Percentiles rank a stretch among this genome's conserved stretches.
Conservation (phyloP, 2,113 vertebrate species). For the Acrocephalus kingi region DNA sequence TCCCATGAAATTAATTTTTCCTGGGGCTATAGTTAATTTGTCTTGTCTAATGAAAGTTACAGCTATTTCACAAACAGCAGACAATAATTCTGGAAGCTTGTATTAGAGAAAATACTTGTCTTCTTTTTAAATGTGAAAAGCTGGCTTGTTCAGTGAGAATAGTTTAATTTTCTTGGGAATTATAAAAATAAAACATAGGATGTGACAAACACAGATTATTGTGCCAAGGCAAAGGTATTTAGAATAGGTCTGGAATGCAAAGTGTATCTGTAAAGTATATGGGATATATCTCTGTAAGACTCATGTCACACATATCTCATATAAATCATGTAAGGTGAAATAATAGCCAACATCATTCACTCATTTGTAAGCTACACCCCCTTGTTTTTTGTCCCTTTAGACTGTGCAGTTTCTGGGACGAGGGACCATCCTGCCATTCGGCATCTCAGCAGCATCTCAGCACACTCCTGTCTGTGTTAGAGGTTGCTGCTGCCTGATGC, state of each 20-base stretch:
- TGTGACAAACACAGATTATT: not conserved
- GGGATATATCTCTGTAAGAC: not conserved
- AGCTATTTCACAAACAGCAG: not conserved
- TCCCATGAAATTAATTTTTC: conserved; percentile 67
- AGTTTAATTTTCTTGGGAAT: not conserved
- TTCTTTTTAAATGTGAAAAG: not conserved
- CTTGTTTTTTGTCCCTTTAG: not conserved
- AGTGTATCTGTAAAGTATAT: not conserved
- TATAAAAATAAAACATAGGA: not conserved
- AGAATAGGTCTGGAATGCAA: not conserved
- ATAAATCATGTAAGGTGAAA: not conserved
- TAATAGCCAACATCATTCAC: accelerated
- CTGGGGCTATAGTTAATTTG: conserved; percentile 52
- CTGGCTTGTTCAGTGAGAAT: not conserved
- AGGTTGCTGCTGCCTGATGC: not conserved
- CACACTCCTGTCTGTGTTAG: accelerated
- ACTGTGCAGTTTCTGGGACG: not conserved
- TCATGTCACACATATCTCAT: not conserved
- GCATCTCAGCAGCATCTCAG: not conserved
- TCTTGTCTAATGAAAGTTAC: conserved; percentile 48
- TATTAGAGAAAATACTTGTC: not conserved
- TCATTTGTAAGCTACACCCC: not conserved
- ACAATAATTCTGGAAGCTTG: not conserved
- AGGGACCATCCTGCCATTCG: not conserved
- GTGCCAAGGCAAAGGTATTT: not conserved